A percentile compares a stretch with the other conserved stretches of the same genome.
phyloP scores from a whole-genome alignment of 2,888 invertebrate species.

The Ctenicera cuprea region DNA sequence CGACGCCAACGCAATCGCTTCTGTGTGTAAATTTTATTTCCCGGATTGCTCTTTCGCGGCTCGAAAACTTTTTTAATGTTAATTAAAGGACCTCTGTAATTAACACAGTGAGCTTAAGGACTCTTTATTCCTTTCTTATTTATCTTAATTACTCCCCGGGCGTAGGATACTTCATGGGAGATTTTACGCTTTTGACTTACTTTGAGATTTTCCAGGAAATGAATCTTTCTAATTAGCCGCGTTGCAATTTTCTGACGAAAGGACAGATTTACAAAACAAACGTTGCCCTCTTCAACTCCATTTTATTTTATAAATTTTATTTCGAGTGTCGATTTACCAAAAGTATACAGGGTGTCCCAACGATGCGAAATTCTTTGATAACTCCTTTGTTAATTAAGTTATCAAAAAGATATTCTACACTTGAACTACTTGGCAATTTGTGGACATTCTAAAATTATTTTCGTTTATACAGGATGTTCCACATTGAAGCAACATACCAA shows the following conservation, averaged over 20 bases:
- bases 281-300: too few species aligned
- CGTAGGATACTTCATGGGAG: constrained; percentile 36
- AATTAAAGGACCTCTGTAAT: constrained; percentile 57
- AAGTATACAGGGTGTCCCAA: too few species aligned
- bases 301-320: too few species aligned
- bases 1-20: constrained; percentile 41
- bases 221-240: constrained; percentile 44
- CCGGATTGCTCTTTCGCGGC: constrained; percentile 43
- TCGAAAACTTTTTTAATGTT: constrained; percentile 56
- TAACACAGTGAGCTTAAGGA: constrained; percentile 56
- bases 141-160: constrained; percentile 58
- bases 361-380: too few species aligned
- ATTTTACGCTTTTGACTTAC: constrained; percentile 48
- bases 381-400: too few species aligned
- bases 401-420: too few species aligned
- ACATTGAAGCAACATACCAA: too few species aligned
- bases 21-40: constrained; percentile 50
- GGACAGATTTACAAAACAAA: constrained; percentile 13
- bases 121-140: constrained; percentile 58
- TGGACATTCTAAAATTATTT: too few species aligned
- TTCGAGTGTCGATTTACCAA: too few species aligned
- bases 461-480: too few species aligned
- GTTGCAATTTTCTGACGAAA: constrained; percentile 28
- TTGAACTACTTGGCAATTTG: too few species aligned
- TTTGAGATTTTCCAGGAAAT: constrained; percentile 35